These are phyloP conservation scores for Babyrousa celebensis DNA, from an alignment of 2,797 vertebrate species.

Conservation along the genomic window DNA sequence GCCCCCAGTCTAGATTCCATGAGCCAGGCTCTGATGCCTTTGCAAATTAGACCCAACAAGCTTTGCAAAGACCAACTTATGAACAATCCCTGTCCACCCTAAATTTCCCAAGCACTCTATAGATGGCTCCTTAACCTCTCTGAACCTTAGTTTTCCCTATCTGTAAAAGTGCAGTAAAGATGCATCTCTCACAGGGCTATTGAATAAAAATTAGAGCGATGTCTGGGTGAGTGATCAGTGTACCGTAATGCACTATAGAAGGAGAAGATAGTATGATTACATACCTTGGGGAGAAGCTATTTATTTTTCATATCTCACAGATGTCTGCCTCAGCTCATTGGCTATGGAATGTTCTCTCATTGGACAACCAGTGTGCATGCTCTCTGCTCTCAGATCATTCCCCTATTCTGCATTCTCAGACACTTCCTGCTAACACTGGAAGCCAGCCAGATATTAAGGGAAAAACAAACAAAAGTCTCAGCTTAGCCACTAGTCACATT, in stretches of 20 bases:
- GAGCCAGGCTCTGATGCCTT: background rate
- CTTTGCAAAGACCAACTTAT: background rate
- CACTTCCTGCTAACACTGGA: background rate
- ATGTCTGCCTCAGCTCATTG: background rate
- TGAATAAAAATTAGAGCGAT: background rate
- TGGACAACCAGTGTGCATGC: background rate
- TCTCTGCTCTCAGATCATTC: background rate
- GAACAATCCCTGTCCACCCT: background rate
- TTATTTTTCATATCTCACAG: background rate
- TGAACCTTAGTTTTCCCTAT: slow-evolving; percentile 6
- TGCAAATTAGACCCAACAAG: background rate
- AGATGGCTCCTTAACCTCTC: background rate
- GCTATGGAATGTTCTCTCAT: background rate
- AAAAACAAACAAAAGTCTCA: background rate
- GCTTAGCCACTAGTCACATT: background rate
- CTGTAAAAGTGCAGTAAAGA: background rate
- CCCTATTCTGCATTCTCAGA: background rate
- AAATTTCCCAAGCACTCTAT: background rate
- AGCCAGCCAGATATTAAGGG: background rate
- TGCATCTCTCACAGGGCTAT: background rate
- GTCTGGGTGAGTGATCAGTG: background rate
- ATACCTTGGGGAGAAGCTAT: background rate
- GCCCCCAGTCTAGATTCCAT: background rate
- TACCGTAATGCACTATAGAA: background rate
- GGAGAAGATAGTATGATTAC: background rate